Evolutionary conservation across 2,797 vertebrate species (phyloP).

Genomic region (Diceros bicornis): DNA sequence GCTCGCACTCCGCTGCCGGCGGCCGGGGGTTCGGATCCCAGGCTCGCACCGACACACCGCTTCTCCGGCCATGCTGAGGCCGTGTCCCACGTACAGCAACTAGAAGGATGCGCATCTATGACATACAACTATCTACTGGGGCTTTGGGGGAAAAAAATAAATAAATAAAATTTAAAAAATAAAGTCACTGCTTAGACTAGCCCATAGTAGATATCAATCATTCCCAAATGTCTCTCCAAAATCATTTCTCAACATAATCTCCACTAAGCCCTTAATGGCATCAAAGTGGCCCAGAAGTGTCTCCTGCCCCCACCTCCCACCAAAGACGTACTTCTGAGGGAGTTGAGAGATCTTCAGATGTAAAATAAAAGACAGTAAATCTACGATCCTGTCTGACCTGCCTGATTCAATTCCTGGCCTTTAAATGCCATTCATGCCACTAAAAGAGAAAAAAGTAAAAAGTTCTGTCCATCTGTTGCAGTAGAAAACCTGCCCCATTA

Average conservation of each 20-base stretch:
- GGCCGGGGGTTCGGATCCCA: too few species aligned
- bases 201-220: background rate
- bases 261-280: background rate
- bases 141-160: too few species aligned
- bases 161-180: too few species aligned
- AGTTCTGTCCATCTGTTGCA: background rate
- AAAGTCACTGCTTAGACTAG: background rate
- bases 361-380: conserved; percentile 20
- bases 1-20: too few species aligned
- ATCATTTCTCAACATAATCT: background rate
- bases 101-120: too few species aligned
- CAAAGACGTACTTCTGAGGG: background rate
- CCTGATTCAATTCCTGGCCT: background rate
- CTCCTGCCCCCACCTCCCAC: background rate
- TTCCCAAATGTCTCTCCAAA: conserved; percentile 54
- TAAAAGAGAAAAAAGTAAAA: background rate
- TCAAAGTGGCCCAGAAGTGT: background rate
- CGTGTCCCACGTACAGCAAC: too few species aligned
- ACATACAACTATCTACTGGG: too few species aligned
- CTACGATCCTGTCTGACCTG: background rate
- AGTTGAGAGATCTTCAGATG: background rate
- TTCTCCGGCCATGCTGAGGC: too few species aligned
- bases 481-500: background rate
- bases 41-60: too few species aligned
- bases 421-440: background rate